Evolutionary conservation across 2,113 vertebrate species (phyloP).

Genomic region (Ailuropoda melanoleuca): DNA sequence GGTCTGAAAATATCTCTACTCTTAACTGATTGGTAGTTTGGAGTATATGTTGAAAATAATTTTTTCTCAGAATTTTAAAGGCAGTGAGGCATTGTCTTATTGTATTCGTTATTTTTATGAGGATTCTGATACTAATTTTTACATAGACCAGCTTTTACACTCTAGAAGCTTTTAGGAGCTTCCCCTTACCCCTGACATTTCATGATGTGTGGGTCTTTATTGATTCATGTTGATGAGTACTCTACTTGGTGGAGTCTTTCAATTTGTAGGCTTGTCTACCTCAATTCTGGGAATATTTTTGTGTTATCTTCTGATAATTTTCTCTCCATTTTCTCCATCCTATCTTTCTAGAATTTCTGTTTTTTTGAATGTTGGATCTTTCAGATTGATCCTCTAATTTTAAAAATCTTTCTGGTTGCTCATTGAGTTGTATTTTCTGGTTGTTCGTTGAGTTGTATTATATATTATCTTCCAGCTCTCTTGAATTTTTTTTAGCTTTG

Average conservation of each 20-base stretch:
- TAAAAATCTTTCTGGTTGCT: background rate
- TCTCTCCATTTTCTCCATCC: background rate
- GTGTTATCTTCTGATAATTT: background rate
- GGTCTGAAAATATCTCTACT: background rate
- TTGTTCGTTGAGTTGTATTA: background rate
- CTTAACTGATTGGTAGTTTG: background rate
- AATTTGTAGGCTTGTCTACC: background rate
- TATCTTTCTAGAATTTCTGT: background rate
- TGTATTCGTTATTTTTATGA: background rate
- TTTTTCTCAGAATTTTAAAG: slow-evolving; percentile 22
- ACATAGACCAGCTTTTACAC: background rate
- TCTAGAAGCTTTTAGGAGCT: background rate
- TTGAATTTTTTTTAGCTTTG: background rate
- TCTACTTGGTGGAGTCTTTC: background rate
- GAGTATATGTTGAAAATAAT: background rate
- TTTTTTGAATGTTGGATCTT: background rate
- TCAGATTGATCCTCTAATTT: background rate
- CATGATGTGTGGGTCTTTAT: background rate
- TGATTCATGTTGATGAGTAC: background rate
- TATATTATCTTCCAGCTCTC: background rate
- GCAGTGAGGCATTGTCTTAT: background rate
- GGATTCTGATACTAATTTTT: background rate
- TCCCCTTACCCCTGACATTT: background rate
- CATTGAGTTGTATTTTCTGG: background rate
- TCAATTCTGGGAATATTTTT: background rate